Evolutionary conservation across 37 sponge, comb jelly and placozoan genomes (phyloP).

Genomic region (Aphrocallistes beatrix): DNA sequence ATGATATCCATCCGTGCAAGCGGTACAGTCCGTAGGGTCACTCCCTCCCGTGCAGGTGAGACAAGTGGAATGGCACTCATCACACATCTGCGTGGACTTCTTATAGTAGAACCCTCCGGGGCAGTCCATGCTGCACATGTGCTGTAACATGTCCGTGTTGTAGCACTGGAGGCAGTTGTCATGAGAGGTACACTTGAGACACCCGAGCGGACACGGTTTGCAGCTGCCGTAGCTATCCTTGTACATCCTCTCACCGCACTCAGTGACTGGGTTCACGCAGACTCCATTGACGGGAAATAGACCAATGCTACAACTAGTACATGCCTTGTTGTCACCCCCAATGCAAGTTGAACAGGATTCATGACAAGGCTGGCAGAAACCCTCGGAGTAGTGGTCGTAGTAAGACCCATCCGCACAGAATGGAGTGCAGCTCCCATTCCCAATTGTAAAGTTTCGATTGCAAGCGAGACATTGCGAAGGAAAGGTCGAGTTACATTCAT

Average conservation of each 20-base stretch:
- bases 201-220: constrained; percentile 37
- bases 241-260: constrained; percentile 27
- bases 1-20: not conserved
- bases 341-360: constrained; percentile 31
- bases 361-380: constrained; percentile 29
- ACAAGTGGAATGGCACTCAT: not conserved
- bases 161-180: constrained; percentile 22
- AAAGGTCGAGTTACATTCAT: constrained; percentile 4
- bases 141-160: not conserved
- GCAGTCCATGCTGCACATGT: constrained; percentile 25
- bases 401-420: not conserved
- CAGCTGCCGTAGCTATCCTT: constrained; percentile 20
- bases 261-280: constrained; percentile 1
- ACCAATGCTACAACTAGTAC: constrained; percentile 20
- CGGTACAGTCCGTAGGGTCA: not conserved
- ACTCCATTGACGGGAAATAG: constrained; percentile 19
- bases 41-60: not conserved
- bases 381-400: not conserved
- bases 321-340: constrained; percentile 18
- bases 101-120: constrained; percentile 17
- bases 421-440: not conserved
- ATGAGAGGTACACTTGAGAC: constrained; percentile 23
- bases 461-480: constrained; percentile 26
- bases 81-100: not conserved
- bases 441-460: constrained; percentile 21